Evolutionary conservation across 2,113 vertebrate genomes (phyloP), one percentile per base, ranked within the genome.

Genomic region (Mobula hypostoma): DNA sequence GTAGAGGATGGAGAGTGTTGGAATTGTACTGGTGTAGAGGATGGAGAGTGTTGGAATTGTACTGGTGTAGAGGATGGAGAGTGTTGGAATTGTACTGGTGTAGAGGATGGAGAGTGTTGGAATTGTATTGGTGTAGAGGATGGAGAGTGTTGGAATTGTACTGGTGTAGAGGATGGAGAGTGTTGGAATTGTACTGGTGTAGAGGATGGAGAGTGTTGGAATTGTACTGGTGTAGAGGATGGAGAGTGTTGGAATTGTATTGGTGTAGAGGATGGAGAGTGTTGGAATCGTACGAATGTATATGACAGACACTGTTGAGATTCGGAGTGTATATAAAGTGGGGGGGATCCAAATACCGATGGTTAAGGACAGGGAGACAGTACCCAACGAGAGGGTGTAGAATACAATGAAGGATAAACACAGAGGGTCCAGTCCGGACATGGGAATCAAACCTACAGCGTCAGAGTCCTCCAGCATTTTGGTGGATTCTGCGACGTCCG

Each of bases 391-490:
- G 80, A 12, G 80, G 82, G 29, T 36, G 6, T 14, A 32, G 5
- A 29, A 29, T 36, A 68, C 19, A 87, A 24, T 77, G 7, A 77
- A 87, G 17, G 27, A 56, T 87, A 56, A 7, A 56, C 36, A n/a
- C 29, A 48, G 17, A 56, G 40, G 48, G 0, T 40, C 8, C 5
- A 56, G 83, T 24, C 1, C 8, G 8, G 21, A 21, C 74, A 2
- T 29, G 7, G 63, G n/a, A 14, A 27, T 32, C 32, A 58, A 94
- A 99, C 99, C 98, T 96, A 99, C 99, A 94, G 97, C 98, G 96
- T 99, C 98, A 0, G 98, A 97, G 95, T 99, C 99, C 94, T 99
- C 98, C 27, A 99, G 97, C 98, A 99, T 99, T 95, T 97, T 97
- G 83, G 98, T 97, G 95, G 97, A 98, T 96, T 99, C 98, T 77